Base-by-base conservation (phyloP, 2,113 vertebrate genomes). In the Corythornis vintsioides region DNA sequence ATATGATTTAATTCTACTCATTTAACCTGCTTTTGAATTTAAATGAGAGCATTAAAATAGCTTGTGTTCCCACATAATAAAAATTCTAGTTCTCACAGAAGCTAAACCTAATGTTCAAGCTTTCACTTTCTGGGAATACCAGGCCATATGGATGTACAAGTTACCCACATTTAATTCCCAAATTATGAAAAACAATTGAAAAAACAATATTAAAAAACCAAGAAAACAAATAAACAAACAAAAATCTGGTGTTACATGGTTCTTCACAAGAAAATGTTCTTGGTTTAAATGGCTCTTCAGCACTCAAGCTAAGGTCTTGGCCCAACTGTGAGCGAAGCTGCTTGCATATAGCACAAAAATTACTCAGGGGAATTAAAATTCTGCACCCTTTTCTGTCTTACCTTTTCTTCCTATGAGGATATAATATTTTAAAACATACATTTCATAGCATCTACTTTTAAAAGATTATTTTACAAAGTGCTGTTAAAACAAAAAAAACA, bases 381-480 rank as follows among this genome's bases (percentile, higher is more conserved):
- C 14, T 71, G 6, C 2, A 19, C 6, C 4, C 0, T 65, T 65
- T 43, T 2, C 29, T 45, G 2, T 1, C 47, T 83, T 42, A 21
- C 2, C 69, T 74, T 83, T 21, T 8, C 8, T 69, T 65, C 64
- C 0, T 2, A 10, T 1, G 5, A 65, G 10, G 7, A 52, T 21
- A 38, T 17, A 11, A 0, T 45, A 12, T 28, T 81, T 89, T 17
- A 63, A 71, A 92, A 48, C 72, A 66, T 72, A 16, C 10, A 11
- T 28, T 69, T 83, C 28, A 42, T 25, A 45, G 3, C 22, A 67
- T 22, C 10, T 53, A 9, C 15, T 80, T 92, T 65, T 73, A 73
- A 33, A n/a, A 59, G 18, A 47, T 17, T 40, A 52, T 45, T 65
- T 25, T 80, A 7, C 9, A 65, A 43, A 20, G 10, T 56, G 6